A percentile compares a stretch with the other conserved stretches of the same genome.
Conservation (phyloP, 1,140 invertebrate genomes). For the Colletes gigas region DNA sequence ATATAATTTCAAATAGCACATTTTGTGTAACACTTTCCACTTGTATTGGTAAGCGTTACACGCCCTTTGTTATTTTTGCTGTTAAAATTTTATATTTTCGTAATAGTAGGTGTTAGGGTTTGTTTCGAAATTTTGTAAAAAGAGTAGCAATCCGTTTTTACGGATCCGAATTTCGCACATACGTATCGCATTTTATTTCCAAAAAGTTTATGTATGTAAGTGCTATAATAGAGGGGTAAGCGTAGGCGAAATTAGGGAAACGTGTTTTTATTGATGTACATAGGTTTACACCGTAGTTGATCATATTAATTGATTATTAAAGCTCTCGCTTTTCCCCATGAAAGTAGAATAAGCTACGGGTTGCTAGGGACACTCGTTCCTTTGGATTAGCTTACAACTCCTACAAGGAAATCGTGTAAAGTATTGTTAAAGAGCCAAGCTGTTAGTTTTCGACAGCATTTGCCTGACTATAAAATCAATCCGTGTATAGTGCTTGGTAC, state of each 20-base stretch:
- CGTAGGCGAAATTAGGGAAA: background rate
- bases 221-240: background rate
- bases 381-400: conserved; percentile 17
- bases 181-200: background rate
- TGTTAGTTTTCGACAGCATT: conserved; percentile 9
- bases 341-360: conserved; percentile 30
- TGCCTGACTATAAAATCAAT: background rate
- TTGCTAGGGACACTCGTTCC: conserved; percentile 7
- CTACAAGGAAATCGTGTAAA: conserved; percentile 26
- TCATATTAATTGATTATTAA: conserved; percentile 19
- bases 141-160: background rate
- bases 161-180: background rate
- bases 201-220: background rate
- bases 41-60: background rate
- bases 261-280: conserved; percentile 47
- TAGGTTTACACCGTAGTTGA: background rate
- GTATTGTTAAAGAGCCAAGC: conserved; percentile 23
- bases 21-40: conserved; percentile 47
- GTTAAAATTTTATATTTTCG: background rate
- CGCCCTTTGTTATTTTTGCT: background rate
- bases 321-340: conserved; percentile 16
- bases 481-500: conserved; percentile 10
- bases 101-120: background rate
- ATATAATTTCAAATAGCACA: conserved; percentile 21
- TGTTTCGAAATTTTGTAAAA: background rate